Percentiles rank a stretch among this genome's conserved stretches.
These are phyloP conservation scores for Coryphaenoides rupestris DNA, from an alignment of 2,113 vertebrate species.

Conservation along the genomic window DNA sequence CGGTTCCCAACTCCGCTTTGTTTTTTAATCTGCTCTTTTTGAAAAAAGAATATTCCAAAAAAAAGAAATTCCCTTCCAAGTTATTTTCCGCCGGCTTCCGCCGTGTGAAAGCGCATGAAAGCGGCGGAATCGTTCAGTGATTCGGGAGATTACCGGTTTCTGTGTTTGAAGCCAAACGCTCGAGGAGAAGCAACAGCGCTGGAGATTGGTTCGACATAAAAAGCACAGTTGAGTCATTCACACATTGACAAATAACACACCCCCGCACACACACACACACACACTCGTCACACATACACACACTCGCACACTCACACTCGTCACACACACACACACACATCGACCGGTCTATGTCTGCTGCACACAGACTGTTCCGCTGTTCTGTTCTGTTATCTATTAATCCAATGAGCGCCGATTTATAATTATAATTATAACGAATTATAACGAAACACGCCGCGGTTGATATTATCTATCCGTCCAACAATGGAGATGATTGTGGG, in stretches of 20 bases:
- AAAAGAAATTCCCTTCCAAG: conserved; percentile 17
- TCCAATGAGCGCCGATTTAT: too few species aligned
- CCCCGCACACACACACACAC: background rate
- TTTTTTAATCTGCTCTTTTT: conserved; percentile 6
- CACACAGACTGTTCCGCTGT: too few species aligned
- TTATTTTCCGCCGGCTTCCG: background rate
- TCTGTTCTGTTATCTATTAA: too few species aligned
- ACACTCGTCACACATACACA: background rate
- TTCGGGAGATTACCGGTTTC: conserved; percentile 51
- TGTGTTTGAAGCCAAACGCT: conserved; percentile 54
- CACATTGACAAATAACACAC: conserved; percentile 14
- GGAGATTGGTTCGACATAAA: conserved; percentile 47
- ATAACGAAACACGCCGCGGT: too few species aligned
- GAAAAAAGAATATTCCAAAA: too few species aligned
- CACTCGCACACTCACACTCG: conserved; percentile 12
- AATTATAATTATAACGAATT: too few species aligned
- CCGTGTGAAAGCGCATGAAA: background rate
- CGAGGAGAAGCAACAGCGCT: conserved; percentile 33
- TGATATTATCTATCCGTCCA: too few species aligned
- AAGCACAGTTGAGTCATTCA: conserved; percentile 41
- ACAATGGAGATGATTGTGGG: too few species aligned
- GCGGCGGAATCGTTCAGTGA: conserved; percentile 32
- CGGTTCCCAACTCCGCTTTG: background rate
- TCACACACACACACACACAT: conserved; percentile 1
- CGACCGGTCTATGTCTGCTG: background rate